Evolutionary conservation across 2,888 invertebrate species (phyloP).

Genomic region (Malthinus seriepunctatus): DNA sequence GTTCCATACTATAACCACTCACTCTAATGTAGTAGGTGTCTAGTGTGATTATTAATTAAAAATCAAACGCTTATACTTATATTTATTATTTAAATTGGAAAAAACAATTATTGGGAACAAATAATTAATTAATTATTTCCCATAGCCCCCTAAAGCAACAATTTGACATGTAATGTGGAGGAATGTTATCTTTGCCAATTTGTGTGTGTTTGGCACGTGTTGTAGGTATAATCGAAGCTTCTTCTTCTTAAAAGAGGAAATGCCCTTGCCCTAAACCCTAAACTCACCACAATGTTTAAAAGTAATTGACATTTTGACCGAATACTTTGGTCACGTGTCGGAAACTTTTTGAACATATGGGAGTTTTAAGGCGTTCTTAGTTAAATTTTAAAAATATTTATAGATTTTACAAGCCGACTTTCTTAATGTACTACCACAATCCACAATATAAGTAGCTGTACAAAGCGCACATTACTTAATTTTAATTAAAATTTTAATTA

Average conservation of each 20-base stretch:
- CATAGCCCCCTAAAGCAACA: not conserved
- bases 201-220: conserved; percentile 24
- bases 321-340: conserved; percentile 27
- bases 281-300: conserved; percentile 5
- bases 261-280: conserved; percentile 5
- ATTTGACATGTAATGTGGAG: conserved; percentile 2
- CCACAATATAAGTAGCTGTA: too few relatives aligned
- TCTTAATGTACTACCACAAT: too few relatives aligned
- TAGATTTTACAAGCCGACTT: conserved; percentile 6
- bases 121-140: not conserved
- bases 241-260: conserved; percentile 17
- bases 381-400: conserved; percentile 17
- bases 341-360: conserved; percentile 22
- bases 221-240: conserved; percentile 12
- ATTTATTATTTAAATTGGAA: too few relatives aligned
- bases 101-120: too few relatives aligned
- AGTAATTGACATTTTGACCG: conserved; percentile 32
- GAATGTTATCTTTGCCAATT: conserved; percentile 29
- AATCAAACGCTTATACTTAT: too few relatives aligned
- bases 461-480: too few relatives aligned
- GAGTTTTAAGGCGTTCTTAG: conserved; percentile 15
- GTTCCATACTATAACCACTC: too few relatives aligned
- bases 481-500: too few relatives aligned
- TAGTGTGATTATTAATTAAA: too few relatives aligned
- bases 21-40: too few relatives aligned